Percentiles rank a stretch among this genome's conserved stretches.
These are phyloP conservation scores for Gnathochromis pfefferi DNA, from an alignment of 2,113 vertebrate species.

Conservation along the genomic window DNA sequence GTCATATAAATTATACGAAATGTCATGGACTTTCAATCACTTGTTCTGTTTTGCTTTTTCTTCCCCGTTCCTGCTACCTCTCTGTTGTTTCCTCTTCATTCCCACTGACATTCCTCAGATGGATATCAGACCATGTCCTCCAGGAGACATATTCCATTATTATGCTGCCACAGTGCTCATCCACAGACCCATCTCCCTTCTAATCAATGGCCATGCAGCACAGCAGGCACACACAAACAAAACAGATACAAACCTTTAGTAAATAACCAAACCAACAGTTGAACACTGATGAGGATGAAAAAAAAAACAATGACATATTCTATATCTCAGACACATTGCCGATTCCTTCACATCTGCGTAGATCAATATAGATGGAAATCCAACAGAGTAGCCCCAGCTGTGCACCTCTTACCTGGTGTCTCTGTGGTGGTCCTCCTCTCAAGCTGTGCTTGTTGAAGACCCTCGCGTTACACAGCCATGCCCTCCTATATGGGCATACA, in stretches of 20 bases:
- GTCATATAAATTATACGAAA: conserved; percentile 11
- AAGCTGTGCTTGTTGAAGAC: conserved; percentile 46
- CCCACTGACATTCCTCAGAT: conserved; percentile 48
- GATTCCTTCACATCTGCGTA: neutral
- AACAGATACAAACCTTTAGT: neutral
- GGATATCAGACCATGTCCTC: conserved; percentile 53
- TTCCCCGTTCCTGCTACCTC: neutral
- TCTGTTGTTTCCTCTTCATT: conserved; percentile 6
- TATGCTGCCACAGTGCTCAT: conserved; percentile 51
- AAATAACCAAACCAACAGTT: conserved; percentile 13
- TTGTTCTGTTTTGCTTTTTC: neutral
- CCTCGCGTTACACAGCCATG: conserved; percentile 52
- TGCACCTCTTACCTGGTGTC: conserved; percentile 56
- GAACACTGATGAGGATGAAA: neutral
- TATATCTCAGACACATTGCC: neutral
- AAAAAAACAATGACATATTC: neutral
- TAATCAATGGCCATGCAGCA: conserved; percentile 60
- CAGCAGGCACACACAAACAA: conserved; percentile 20
- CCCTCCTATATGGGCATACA: conserved; percentile 67
- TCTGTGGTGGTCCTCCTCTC: conserved; percentile 42
- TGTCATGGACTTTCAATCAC: conserved; percentile 13
- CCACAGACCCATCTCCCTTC: conserved; percentile 40
- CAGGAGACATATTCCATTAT: conserved; percentile 61
- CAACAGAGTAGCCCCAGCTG: conserved; percentile 10
- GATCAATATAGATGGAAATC: conserved; percentile 7